Evolutionary conservation across 2,113 vertebrate genomes (phyloP), one percentile per base, ranked within the genome.

Genomic region (Tachysurus fulvidraco): DNA sequence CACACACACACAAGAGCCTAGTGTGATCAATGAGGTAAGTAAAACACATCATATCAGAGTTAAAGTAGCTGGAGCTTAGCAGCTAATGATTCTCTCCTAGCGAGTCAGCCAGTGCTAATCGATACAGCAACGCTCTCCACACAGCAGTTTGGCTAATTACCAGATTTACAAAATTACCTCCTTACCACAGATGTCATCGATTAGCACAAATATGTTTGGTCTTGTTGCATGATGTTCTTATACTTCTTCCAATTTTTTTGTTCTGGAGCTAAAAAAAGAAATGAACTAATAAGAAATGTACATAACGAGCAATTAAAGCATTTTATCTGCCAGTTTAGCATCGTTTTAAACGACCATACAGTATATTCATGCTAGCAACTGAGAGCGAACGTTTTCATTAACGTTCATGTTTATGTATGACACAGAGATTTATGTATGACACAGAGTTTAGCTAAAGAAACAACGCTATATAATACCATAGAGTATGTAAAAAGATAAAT

Each of bases 1-100:
- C 30, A 84, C 30, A 84, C 85, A 86, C 77, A 81, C 28, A 86
- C 85, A 67, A 10, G 36, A 28, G 23, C 12, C 19, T 57, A 81
- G 6, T 44, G 54, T 44, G 5, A 57, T 79, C 52, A 79, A 11
- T 57, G 76, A 77, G 46, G 46, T 54, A 23, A 79, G 52, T 30
- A 19, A 79, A 17, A 55, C 17, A 10, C n/a, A 79, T 7, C 76
- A 79, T 17, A 28, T 77, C 25, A 17, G 23, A 16, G 21, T 16
- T 57, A 55, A 55, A 55, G n/a, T 79, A 54, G 52, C 52, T 79
- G n/a, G 55, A 79, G n/a, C 76, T 79, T 79, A 79, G 76, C 76
- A 30, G n/a, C n/a, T 79, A 79, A 79, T 55, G 76, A 79, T 79
- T 30, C n/a, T 16, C 2, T 46, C 41, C 71, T 74, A 77, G 74